Conservation (phyloP, 2,888 invertebrate species). For the Parnassius glacialis region DNA sequence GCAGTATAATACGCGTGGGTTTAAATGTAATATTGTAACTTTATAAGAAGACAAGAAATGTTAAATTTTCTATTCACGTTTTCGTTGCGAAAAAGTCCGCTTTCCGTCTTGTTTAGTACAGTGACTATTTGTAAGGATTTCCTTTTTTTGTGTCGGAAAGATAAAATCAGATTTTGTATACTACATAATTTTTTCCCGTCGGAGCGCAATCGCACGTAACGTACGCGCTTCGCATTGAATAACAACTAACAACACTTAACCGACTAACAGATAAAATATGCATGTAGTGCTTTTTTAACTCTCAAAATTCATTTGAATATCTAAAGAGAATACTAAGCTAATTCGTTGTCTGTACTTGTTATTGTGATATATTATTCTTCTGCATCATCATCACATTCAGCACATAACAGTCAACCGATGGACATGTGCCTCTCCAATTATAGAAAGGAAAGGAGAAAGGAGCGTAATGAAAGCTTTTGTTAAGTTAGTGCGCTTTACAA, state of each 20-base stretch:
- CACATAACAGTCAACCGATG: too few species aligned
- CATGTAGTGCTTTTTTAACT: not conserved
- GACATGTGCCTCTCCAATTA: too few species aligned
- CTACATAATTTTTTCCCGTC: conserved; percentile 18
- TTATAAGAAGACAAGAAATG: conserved; percentile 1
- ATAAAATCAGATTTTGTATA: conserved; percentile 19
- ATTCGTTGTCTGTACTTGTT: too few species aligned
- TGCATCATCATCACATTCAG: too few species aligned
- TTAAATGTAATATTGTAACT: not conserved
- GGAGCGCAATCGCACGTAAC: not conserved
- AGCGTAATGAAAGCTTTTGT: too few species aligned
- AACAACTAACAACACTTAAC: conserved; percentile 3
- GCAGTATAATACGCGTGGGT: not conserved
- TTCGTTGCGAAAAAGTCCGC: conserved; percentile 13
- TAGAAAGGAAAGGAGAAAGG: too few species aligned
- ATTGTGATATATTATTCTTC: too few species aligned
- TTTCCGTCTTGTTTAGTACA: conserved; percentile 21
- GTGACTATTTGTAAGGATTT: conserved; percentile 24
- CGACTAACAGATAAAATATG: conserved; percentile 1
- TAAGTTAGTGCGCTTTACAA: too few species aligned
- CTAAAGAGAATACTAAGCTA: too few species aligned
- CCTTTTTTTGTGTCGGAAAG: conserved; percentile 17
- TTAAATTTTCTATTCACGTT: conserved; percentile 15
- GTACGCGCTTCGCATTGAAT: conserved; percentile 16
- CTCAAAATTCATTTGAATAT: not conserved